Evolutionary conservation across 2,113 vertebrate species (phyloP).

Genomic region (Cololabis saira): DNA sequence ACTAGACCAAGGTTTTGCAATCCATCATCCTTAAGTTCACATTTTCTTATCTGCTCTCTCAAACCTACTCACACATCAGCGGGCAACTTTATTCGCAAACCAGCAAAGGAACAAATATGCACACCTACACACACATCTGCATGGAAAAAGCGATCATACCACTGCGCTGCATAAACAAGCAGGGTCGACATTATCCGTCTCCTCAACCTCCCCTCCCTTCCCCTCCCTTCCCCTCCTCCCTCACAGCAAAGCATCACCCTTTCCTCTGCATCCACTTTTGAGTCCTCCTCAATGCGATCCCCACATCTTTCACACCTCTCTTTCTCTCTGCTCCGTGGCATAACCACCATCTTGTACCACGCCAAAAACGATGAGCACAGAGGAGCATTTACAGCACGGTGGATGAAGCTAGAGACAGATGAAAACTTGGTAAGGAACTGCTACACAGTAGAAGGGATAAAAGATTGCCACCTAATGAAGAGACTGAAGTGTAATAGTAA

Average conservation of each 20-base stretch:
- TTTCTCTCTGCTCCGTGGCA: conserved; percentile 51
- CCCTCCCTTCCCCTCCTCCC: conserved; percentile 17
- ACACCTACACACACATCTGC: conserved; percentile 66
- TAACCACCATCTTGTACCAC: conserved; percentile 63
- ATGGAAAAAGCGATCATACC: conserved; percentile 44
- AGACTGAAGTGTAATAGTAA: conserved; percentile 71
- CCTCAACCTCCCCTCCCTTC: conserved; percentile 42
- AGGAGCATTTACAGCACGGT: conserved; percentile 43
- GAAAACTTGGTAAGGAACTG: conserved; percentile 42
- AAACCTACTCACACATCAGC: conserved; percentile 48
- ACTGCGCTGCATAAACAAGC: conserved; percentile 50
- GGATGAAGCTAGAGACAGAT: conserved; percentile 52
- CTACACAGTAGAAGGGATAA: conserved; percentile 14
- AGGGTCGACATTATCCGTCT: conserved; percentile 65
- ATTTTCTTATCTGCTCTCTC: conserved; percentile 62
- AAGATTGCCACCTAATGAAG: conserved; percentile 58
- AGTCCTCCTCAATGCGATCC: conserved; percentile 46
- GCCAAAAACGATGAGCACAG: conserved; percentile 61
- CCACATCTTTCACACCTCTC: conserved; percentile 55
- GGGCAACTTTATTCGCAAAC: conserved; percentile 18
- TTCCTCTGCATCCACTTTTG: conserved; percentile 59
- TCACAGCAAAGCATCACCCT: conserved; percentile 51
- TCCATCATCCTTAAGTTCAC: conserved; percentile 72
- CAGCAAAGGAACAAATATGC: conserved; percentile 51
- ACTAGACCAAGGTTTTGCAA: conserved; percentile 74